Evolutionary conservation across 2,797 vertebrate genomes (phyloP), one percentile per base, ranked within the genome.

Genomic region (Thaleichthys pacificus): DNA sequence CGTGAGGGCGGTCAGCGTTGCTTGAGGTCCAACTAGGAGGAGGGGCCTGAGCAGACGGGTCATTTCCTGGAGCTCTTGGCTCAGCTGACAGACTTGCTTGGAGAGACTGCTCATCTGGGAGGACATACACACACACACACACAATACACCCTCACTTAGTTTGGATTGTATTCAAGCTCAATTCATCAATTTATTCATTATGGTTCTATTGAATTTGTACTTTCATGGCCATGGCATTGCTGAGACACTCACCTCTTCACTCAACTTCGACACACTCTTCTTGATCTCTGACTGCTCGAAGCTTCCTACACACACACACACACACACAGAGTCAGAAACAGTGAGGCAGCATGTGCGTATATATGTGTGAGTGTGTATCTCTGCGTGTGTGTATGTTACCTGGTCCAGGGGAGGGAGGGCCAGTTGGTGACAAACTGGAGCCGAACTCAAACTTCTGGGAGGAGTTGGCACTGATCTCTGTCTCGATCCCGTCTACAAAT

Each of bases 401-500:
- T 82, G 77, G 28, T 61, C 71, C 82, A 0, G 88, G 86, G n/a
- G 89, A 89, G 4, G 89, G 70, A 0, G 89, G 77, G 2, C 73
- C 85, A 65, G 78, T 80, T 22, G 88, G 85, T 28, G 90, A 87
- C 66, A 85, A 67, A 49, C 82, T 89, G 61, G 91, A 81, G 73
- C 83, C 92, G 82, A 94, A 95, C 89, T 95, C 94, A 83, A 94
- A 95, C 80, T 86, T 94, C 80, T 90, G 93, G 0, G 88, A 86
- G 0, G 86, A 89, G 22, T 74, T 83, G 69, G 83, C 88, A 62
- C 77, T 91, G 77, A 77, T 91, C 73, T 94, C 93, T 0, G 92
- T 93, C 86, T 95, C 94, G 15, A 94, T 94, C 60, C 94, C 94
- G 3, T 95, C 94, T 78, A 95, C 94, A 72, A 94, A 94, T 77